Base-by-base conservation (phyloP, 1,140 invertebrate species). In the Drosophila lini region DNA sequence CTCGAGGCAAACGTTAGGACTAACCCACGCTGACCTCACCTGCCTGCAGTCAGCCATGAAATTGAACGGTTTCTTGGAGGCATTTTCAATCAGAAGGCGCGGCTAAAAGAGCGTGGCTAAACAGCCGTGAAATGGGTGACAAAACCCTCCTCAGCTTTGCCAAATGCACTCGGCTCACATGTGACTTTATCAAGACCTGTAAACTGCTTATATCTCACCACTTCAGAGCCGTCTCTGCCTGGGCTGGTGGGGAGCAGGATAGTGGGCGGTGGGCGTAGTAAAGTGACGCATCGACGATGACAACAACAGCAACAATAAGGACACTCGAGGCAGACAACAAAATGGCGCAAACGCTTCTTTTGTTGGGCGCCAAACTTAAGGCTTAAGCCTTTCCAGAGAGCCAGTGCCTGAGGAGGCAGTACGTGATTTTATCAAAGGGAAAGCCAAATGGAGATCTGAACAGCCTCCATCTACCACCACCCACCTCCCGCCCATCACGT, bases 391-490 rank as follows among this genome's bases (percentile, higher is more conserved):
- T 82, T 88, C 59, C 70, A 58, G 69, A 67, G 76, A 65, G 77
- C 42, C 68, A 70, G 64, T 53, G 70, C 73, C 70, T 60, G 68
- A 78, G 86, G 76, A 89, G 79, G 83, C 84, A 64, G 84, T 89
- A 88, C 83, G 83, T 88, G 83, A 88, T 88, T 88, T 89, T 88
- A 88, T 88, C 83, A 88, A 88, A 88, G 83, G 58, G 69, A 89
- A 83, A 74, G 71, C 79, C 63, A 80, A 84, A 73, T 62, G 63
- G 65, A 52, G 36, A 69, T 67, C 62, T 47, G 42, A 40, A 55
- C 36, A 55, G 52, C 58, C 48, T 40, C 47, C 58, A 22, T 59
- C 16, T 16, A 4, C 34, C 19, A 25, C 25, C 19, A 15, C 7
- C 44, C 3, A 15, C 6, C n/a, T 9, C 2, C 42, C 25, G 47